phyloP scores from a whole-genome alignment of 2,113 vertebrate genomes.

The Syngnathus floridae region DNA sequence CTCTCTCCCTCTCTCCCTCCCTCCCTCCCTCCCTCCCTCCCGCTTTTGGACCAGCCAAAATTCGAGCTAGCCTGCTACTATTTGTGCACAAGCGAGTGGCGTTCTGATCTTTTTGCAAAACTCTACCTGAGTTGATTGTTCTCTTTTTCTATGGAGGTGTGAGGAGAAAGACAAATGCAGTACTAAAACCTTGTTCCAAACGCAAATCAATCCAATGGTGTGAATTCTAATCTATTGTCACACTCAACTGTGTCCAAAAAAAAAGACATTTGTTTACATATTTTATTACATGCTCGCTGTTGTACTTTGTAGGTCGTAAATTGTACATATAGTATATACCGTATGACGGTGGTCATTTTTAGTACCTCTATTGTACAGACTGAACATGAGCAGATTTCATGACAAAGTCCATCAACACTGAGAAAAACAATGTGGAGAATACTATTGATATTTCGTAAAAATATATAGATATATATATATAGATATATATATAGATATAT shows the following conservation, averaged over 20 bases:
- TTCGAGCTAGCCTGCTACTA: slow-evolving; percentile 15
- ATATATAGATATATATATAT: slow-evolving; percentile 55
- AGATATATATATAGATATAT: too few species aligned
- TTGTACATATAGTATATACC: slow-evolving; percentile 79
- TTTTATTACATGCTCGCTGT: slow-evolving; percentile 95
- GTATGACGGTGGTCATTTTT: slow-evolving; percentile 76
- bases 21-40: not conserved
- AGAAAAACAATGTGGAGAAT: slow-evolving; percentile 71
- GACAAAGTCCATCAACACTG: slow-evolving; percentile 60
- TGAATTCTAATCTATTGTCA: slow-evolving; percentile 91
- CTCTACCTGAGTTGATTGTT: slow-evolving; percentile 68
- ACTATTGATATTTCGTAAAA: slow-evolving; percentile 81
- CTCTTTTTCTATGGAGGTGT: slow-evolving; percentile 74
- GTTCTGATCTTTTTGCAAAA: slow-evolving; percentile 61
- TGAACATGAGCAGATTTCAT: slow-evolving; percentile 70
- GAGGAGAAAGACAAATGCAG: slow-evolving; percentile 80
- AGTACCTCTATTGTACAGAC: slow-evolving; percentile 85
- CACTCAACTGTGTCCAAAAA: slow-evolving; percentile 90
- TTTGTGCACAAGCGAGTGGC: slow-evolving; percentile 56
- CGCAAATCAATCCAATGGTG: slow-evolving; percentile 85
- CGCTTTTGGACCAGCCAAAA: slow-evolving; percentile 26
- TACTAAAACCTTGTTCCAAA: slow-evolving; percentile 84
- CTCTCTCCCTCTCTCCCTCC: not conserved
- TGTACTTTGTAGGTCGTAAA: slow-evolving; percentile 88
- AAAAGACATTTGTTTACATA: slow-evolving; percentile 92